Base-by-base conservation (phyloP, 2,797 vertebrate species). In the Channa striata region DNA sequence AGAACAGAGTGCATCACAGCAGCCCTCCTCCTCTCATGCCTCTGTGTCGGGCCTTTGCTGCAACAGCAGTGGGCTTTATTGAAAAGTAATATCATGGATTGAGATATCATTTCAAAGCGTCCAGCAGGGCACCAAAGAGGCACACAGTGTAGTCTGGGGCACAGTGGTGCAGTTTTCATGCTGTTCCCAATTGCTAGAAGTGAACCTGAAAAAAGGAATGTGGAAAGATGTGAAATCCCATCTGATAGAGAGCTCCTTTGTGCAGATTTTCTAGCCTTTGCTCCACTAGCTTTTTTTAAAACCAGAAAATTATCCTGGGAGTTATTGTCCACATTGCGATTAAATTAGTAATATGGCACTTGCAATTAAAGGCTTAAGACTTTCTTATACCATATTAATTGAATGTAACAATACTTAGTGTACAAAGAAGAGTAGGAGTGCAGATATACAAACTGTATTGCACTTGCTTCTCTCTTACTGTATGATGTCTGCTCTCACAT, bases 41-140 rank as follows among this genome's bases (percentile, higher is more conserved):
- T 60, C 49, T 57, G 61, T 56, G 46, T 48, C 49, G 62, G 75
- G 69, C 12, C 65, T 76, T 20, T 19, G 67, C 62, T 43, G 68
- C 42, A 62, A 69, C 63, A 47, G 54, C 65, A 37, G 2, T 49
- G 33, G 65, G 72, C 47, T 77, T 71, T 66, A 80, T 44, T 83
- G 70, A 74, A 69, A 59, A 72, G 46, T 75, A 74, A 81, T 80
- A 77, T 77, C 67, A 69, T 67, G 66, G 76, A 85, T 83, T 78
- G 77, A 82, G 73, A 82, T 77, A 77, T 72, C 36, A 37, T 87
- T 91, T 83, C 77, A 82, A 84, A 82, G 62, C 76, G 64, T 78
- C 44, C 68, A 63, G 60, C 54, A 59, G 69, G 36, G 61, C 30
- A 8, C 49, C 54, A 40, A 13, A 63, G 59, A 66, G 59, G 72